Evolutionary conservation across 2,113 vertebrate species (phyloP).

Genomic region (Sminthopsis crassicaudata): DNA sequence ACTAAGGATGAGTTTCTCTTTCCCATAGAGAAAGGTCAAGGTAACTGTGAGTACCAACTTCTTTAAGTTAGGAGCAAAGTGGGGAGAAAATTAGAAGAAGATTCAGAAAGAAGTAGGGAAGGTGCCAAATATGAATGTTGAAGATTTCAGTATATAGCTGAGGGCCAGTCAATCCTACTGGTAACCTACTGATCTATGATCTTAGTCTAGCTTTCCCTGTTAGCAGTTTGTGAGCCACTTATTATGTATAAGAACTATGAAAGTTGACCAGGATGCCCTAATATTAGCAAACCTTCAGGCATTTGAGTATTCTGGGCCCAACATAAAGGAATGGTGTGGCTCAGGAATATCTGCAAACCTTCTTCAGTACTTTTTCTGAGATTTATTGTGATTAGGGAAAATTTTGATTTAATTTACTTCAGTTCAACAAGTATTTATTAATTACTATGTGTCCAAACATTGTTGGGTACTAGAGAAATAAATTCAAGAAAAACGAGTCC

Average conservation of each 20-base stretch:
- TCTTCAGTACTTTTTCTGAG: constrained; percentile 44
- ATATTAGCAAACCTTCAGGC: neutral
- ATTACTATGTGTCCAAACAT: neutral
- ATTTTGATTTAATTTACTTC: constrained; percentile 50
- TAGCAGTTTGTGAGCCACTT: neutral
- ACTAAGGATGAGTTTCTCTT: neutral
- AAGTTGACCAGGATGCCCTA: neutral
- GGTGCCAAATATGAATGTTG: no score
- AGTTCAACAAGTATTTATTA: neutral
- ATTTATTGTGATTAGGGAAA: constrained; percentile 48
- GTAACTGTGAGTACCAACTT: no score
- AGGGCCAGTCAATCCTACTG: neutral
- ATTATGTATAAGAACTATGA: neutral
- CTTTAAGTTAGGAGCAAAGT: neutral
- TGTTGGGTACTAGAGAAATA: neutral
- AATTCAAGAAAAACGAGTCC: neutral
- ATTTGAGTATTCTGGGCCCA: neutral
- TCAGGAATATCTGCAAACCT: neutral
- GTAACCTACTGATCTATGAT: neutral
- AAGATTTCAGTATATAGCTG: neutral
- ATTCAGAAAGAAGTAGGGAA: neutral
- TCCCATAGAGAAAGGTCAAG: neutral
- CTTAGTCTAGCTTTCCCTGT: neutral
- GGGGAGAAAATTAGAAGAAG: neutral
- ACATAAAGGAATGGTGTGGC: neutral